Percentiles rank a stretch among this genome's conserved stretches.
Conservation (phyloP, 2,113 vertebrate species). For the Galeopterus variegatus region DNA sequence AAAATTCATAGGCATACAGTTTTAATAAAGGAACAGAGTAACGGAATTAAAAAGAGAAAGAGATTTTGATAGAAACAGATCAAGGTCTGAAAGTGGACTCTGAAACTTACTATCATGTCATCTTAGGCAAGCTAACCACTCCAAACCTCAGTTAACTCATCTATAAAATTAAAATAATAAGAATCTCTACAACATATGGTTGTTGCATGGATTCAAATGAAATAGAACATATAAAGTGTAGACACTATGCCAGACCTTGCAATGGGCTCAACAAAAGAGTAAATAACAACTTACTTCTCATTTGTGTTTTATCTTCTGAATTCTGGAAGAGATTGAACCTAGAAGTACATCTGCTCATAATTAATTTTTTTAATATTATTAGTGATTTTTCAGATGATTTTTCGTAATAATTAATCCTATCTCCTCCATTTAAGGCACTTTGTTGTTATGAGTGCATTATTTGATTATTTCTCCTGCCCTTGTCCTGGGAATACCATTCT, state of each 20-base stretch:
- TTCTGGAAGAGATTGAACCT: not conserved
- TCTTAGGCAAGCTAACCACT: not conserved
- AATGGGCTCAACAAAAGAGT: not conserved
- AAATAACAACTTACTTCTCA: not conserved
- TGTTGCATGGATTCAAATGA: not conserved
- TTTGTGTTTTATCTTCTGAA: not conserved
- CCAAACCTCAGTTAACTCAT: not conserved
- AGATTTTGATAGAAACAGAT: not conserved
- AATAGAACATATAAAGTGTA: not conserved
- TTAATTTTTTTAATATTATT: not conserved
- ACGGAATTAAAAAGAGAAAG: not conserved
- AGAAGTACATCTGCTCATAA: not conserved
- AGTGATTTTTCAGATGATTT: not conserved
- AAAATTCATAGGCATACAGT: not conserved
- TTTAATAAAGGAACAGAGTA: not conserved
- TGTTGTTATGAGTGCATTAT: not conserved
- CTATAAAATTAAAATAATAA: conserved; percentile 31
- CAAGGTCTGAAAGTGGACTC: not conserved
- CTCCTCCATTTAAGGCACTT: not conserved
- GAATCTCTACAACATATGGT: not conserved
- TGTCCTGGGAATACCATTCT: not conserved
- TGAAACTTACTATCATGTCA: not conserved
- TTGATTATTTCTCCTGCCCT: not conserved
- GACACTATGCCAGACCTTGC: not conserved
- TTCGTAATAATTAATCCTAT: not conserved